These are phyloP conservation scores for Orius laevigatus DNA, from an alignment of 1,140 invertebrate genomes.

Conservation along the genomic window DNA sequence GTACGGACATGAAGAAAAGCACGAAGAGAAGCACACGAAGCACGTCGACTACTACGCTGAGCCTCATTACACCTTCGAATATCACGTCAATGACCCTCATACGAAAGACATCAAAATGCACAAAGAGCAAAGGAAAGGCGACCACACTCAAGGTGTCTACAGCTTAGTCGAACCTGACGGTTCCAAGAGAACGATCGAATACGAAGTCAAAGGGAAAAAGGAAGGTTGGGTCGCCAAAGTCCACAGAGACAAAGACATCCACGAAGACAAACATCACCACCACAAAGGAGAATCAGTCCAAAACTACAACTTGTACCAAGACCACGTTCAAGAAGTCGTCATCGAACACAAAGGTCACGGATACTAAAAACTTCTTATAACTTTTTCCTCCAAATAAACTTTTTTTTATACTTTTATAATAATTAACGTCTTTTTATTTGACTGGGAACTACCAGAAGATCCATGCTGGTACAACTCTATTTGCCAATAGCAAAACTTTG, in stretches of 20 bases:
- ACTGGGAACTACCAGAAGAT: no score
- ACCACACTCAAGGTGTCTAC: conserved; percentile 19
- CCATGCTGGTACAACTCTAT: no score
- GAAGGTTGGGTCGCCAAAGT: conserved; percentile 20
- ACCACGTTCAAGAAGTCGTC: no score
- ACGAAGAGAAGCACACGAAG: not conserved
- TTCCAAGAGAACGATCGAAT: conserved; percentile 21
- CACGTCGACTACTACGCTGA: not conserved
- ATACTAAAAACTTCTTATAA: no score
- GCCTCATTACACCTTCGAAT: conserved; percentile 24
- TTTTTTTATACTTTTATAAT: no score
- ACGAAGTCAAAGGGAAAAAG: conserved; percentile 22
- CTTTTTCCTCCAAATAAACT: no score
- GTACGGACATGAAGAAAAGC: no score
- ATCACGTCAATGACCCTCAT: conserved; percentile 25
- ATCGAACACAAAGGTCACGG: no score
- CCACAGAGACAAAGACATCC: conserved; percentile 14
- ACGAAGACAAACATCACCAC: conserved; percentile 8
- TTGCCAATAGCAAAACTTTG: no score
- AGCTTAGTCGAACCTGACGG: conserved; percentile 22
- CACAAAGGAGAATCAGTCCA: no score
- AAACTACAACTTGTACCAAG: no score
- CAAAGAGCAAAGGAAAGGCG: conserved; percentile 22
- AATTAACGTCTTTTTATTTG: no score
- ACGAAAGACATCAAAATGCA: conserved; percentile 25